Percentiles rank a stretch among this genome's conserved stretches.
phyloP scores from a whole-genome alignment of 2,113 vertebrate genomes.

The Xerus inauris region DNA sequence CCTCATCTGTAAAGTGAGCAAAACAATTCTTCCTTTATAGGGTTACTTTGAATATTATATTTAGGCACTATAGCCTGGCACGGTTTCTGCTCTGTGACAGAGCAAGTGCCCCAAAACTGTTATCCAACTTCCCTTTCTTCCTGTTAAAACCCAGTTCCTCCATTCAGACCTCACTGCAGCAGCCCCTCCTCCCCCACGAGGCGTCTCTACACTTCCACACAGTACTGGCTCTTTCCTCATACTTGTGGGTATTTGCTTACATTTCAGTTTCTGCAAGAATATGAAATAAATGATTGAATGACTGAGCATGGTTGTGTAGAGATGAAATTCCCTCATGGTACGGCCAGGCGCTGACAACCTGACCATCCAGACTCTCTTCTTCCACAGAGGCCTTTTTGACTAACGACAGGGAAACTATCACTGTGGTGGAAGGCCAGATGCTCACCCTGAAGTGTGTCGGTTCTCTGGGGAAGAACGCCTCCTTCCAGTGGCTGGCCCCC shows the following conservation, averaged over 20 bases:
- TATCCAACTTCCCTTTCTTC: background rate
- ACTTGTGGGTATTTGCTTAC: background rate
- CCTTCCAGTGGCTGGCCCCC: conserved; percentile 75
- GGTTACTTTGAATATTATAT: background rate
- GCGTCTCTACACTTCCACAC: rapidly evolving
- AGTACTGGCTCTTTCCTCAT: background rate
- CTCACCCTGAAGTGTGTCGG: conserved; percentile 43
- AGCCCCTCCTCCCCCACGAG: background rate
- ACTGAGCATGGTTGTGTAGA: background rate
- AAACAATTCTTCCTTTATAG: background rate
- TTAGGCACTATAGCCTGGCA: background rate
- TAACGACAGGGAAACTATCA: background rate
- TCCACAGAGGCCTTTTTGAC: conserved; percentile 43
- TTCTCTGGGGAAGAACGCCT: background rate
- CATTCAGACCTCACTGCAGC: background rate
- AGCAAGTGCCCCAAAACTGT: background rate
- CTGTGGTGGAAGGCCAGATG: conserved; percentile 62
- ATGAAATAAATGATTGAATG: background rate
- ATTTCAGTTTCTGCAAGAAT: background rate
- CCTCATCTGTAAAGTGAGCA: background rate
- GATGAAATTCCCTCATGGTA: background rate
- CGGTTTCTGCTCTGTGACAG: background rate
- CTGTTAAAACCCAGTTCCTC: background rate
- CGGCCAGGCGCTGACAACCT: background rate
- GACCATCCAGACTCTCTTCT: background rate